Evolutionary conservation across 2,888 invertebrate species (phyloP).

Genomic region (Macrosiphum euphorbiae): DNA sequence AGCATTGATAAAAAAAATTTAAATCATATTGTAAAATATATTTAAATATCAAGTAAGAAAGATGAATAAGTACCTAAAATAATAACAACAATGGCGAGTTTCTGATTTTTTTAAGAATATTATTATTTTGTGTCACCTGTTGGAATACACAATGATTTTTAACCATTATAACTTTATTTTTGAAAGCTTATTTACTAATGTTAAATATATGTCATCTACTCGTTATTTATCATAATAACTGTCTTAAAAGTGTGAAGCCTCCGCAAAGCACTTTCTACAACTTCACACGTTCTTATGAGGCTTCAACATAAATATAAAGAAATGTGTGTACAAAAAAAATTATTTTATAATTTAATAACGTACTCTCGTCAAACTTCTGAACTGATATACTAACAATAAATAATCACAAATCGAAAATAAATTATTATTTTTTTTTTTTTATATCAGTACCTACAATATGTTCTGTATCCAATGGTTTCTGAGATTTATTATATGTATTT

Average conservation of each 20-base stretch:
- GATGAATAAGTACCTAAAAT: neutral
- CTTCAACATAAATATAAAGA: slow-evolving; percentile 16
- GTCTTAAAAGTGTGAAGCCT: neutral
- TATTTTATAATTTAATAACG: neutral
- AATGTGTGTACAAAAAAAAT: neutral
- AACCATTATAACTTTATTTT: neutral
- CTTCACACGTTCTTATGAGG: slow-evolving; percentile 20
- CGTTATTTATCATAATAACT: neutral
- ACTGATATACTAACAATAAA: neutral
- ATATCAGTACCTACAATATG: neutral
- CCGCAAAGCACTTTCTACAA: neutral
- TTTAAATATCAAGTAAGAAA: neutral
- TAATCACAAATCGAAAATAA: neutral
- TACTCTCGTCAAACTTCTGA: neutral
- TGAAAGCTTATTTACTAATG: neutral
- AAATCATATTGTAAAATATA: neutral
- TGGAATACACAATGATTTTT: neutral
- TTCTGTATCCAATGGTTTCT: neutral
- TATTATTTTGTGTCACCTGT: neutral
- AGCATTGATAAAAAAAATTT: neutral
- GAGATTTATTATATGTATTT: neutral
- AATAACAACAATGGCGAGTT: neutral
- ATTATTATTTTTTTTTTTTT: neutral
- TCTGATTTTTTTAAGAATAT: neutral
- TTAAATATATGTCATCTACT: neutral